Evolutionary conservation across 1,140 invertebrate genomes (phyloP).

Genomic region (Aleiodes sp.): DNA sequence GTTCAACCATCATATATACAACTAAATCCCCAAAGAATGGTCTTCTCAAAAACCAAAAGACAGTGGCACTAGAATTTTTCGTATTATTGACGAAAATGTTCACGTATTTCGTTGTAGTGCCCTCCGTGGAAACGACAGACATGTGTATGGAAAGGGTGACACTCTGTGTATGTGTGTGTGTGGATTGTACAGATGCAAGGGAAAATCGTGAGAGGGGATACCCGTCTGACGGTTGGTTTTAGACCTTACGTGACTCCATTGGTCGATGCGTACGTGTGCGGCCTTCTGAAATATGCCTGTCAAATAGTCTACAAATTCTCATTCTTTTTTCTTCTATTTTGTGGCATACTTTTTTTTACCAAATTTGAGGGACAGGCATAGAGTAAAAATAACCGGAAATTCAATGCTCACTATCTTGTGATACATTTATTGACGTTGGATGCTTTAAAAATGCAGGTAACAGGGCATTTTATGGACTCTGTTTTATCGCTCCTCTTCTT

Average conservation of each 20-base stretch:
- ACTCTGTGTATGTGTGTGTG: constrained; percentile 20
- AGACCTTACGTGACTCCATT: constrained; percentile 37
- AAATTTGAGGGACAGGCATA: neutral
- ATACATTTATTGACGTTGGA: constrained; percentile 3
- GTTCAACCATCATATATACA: neutral
- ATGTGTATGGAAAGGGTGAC: neutral
- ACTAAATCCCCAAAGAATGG: neutral
- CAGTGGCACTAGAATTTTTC: neutral
- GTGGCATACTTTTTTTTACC: neutral
- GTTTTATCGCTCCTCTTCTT: neutral
- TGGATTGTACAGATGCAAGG: constrained; percentile 18
- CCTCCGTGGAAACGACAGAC: neutral
- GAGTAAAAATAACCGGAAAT: constrained; percentile 17
- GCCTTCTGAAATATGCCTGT: constrained; percentile 38
- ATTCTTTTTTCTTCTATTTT: neutral
- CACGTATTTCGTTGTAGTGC: constrained; percentile 26
- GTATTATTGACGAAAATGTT: constrained; percentile 32
- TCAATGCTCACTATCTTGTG: constrained; percentile 7
- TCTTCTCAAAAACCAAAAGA: neutral
- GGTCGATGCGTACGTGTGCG: constrained; percentile 34
- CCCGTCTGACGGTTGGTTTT: constrained; percentile 17
- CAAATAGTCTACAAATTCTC: constrained; percentile 28
- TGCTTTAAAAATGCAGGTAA: neutral
- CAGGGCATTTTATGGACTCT: neutral
- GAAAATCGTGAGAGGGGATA: constrained; percentile 4